A percentile compares a stretch with the other conserved stretches of the same genome.
Evolutionary conservation across 1,140 invertebrate genomes (phyloP).

Genomic region (Stenopsyche tienmushanensis): DNA sequence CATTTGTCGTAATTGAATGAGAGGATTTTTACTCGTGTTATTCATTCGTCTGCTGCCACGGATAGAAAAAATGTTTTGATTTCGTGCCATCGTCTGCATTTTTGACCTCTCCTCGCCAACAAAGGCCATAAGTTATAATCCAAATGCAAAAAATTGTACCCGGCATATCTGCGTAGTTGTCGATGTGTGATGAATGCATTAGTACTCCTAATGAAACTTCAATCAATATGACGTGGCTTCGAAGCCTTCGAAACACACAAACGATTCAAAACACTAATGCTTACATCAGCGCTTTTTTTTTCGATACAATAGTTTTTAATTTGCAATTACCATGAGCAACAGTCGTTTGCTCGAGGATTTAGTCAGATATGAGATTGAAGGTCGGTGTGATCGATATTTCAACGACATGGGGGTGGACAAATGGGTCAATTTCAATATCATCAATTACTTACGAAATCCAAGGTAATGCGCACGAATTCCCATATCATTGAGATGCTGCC

Average conservation of each 20-base stretch:
- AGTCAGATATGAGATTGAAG: not conserved
- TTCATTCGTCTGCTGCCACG: no score
- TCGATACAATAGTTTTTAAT: slow-evolving; percentile 19
- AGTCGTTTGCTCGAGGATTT: slow-evolving; percentile 4
- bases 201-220: slow-evolving; percentile 10
- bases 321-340: slow-evolving; percentile 18
- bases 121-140: no score
- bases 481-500: slow-evolving; percentile 24
- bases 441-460: not conserved
- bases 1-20: no score
- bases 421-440: slow-evolving; percentile 1
- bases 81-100: no score
- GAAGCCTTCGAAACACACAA: not conserved
- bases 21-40: no score
- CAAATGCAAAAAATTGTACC: no score
- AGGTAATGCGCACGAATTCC: slow-evolving; percentile 1
- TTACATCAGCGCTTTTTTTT: slow-evolving; percentile 20
- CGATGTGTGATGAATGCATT: not conserved
- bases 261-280: not conserved
- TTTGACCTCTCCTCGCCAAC: no score
- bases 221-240: slow-evolving; percentile 11
- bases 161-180: not conserved
- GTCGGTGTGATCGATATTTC: not conserved
- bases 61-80: no score
- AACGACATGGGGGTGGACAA: not conserved